These are phyloP conservation scores for Eupithecia tripunctaria DNA, from an alignment of 2,888 invertebrate genomes.

Conservation along the genomic window DNA sequence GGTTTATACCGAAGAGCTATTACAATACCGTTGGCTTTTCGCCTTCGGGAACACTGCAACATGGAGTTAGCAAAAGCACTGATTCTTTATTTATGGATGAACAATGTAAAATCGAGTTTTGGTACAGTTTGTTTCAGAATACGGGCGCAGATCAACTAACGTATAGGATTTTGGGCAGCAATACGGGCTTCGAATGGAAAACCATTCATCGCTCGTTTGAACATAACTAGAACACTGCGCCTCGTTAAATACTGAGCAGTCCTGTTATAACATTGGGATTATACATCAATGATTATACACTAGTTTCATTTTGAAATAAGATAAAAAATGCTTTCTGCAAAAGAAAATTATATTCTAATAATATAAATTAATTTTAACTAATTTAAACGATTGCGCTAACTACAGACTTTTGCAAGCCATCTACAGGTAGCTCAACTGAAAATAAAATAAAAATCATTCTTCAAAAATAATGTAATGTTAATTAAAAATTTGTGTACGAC, in stretches of 20 bases:
- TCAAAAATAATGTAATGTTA: too few relatives aligned
- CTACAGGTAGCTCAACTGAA: too few relatives aligned
- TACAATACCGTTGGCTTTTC: slow-evolving; percentile 41
- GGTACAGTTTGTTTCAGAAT: not conserved
- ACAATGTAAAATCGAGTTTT: slow-evolving; percentile 6
- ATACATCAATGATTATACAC: not conserved
- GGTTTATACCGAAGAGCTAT: slow-evolving; percentile 31
- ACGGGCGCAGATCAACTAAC: slow-evolving; percentile 3
- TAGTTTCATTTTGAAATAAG: too few relatives aligned
- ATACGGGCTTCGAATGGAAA: slow-evolving; percentile 6
- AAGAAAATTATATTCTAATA: too few relatives aligned
- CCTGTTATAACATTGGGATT: not conserved
- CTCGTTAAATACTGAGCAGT: not conserved
- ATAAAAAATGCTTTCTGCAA: too few relatives aligned
- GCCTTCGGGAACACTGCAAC: slow-evolving; percentile 10
- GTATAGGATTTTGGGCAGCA: not conserved
- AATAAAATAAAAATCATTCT: too few relatives aligned
- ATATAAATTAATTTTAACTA: too few relatives aligned
- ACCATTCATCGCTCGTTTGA: not conserved
- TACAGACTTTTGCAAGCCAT: too few relatives aligned
- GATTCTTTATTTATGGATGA: slow-evolving; percentile 6
- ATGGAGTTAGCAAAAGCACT: not conserved
- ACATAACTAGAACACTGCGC: not conserved
- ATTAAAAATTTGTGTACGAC: too few relatives aligned
- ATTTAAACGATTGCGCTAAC: too few relatives aligned